Conservation (phyloP, 2,113 vertebrate species). For the Butastur rufipennis region DNA sequence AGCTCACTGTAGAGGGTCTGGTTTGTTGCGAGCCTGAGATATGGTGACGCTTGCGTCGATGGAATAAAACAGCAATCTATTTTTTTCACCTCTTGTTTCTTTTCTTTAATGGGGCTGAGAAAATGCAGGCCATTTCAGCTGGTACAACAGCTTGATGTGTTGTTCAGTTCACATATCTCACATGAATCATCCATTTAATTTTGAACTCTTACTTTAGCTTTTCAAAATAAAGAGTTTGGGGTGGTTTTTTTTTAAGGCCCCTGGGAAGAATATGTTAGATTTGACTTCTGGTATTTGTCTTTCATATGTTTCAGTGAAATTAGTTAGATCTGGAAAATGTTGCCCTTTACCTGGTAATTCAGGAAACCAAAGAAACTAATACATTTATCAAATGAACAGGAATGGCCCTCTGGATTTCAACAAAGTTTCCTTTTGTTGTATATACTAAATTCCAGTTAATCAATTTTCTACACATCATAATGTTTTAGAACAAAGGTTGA, state of each 20-base stretch:
- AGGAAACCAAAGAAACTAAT: constrained; percentile 71
- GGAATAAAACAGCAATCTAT: neutral
- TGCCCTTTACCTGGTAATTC: constrained; percentile 72
- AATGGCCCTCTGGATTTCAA: constrained; percentile 56
- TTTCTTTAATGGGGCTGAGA: constrained; percentile 21
- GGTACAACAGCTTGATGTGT: constrained; percentile 13
- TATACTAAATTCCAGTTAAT: constrained; percentile 48
- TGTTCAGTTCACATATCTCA: constrained; percentile 16
- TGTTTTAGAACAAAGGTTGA: constrained; percentile 39
- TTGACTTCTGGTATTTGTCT: constrained; percentile 74
- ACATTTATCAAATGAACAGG: constrained; percentile 71
- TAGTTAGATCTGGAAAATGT: constrained; percentile 73
- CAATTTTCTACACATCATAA: constrained; percentile 65
- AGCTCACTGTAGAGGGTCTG: neutral
- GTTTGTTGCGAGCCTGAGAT: neutral
- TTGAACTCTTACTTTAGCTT: constrained; percentile 55
- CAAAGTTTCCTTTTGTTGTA: constrained; percentile 46
- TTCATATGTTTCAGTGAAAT: constrained; percentile 69
- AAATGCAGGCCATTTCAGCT: constrained; percentile 49
- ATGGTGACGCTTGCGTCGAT: rapidly evolving
- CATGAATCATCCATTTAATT: constrained; percentile 66
- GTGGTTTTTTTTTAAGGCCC: constrained; percentile 20
- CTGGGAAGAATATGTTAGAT: constrained; percentile 66
- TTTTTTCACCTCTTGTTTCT: neutral
- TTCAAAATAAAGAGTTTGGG: constrained; percentile 54